Percentiles rank a stretch among this genome's conserved stretches.
These are phyloP conservation scores for Tretioscincus oriximinensis DNA, from an alignment of 2,113 vertebrate genomes.

Conservation along the genomic window DNA sequence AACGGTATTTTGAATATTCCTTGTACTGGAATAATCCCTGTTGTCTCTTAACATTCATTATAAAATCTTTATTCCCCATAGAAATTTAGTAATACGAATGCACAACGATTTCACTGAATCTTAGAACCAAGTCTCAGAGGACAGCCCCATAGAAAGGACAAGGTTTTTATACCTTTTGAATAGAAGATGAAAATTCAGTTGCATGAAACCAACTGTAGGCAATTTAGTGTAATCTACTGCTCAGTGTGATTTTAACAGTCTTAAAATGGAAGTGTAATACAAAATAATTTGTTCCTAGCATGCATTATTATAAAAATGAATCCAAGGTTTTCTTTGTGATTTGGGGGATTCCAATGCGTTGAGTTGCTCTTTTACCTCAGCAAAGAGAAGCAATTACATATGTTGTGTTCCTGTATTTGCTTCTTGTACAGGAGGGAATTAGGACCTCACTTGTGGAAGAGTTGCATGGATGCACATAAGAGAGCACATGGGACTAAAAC, in stretches of 20 bases:
- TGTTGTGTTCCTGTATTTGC: not conserved
- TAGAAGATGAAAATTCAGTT: too few species aligned
- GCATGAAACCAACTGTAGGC: too few species aligned
- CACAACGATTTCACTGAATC: not conserved
- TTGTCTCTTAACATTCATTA: too few species aligned
- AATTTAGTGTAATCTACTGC: not conserved
- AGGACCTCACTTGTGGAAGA: not conserved
- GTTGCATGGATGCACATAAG: not conserved
- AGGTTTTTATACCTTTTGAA: too few species aligned
- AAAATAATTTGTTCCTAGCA: not conserved
- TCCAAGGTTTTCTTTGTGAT: not conserved
- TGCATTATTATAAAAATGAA: not conserved
- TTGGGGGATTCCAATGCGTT: not conserved
- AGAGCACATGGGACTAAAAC: not conserved
- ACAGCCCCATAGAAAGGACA: too few species aligned
- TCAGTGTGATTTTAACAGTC: not conserved
- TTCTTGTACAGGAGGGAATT: not conserved
- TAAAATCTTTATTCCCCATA: not conserved
- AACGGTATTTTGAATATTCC: too few species aligned
- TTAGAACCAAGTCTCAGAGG: not conserved
- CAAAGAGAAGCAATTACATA: not conserved
- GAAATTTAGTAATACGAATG: not conserved
- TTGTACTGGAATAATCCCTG: too few species aligned
- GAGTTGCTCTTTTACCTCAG: not conserved
- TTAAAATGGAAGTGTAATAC: not conserved